A percentile compares a stretch with the other conserved stretches of the same genome.
These are phyloP conservation scores for Nautilus pompilius DNA, from an alignment of 1,140 invertebrate species.

Conservation along the genomic window DNA sequence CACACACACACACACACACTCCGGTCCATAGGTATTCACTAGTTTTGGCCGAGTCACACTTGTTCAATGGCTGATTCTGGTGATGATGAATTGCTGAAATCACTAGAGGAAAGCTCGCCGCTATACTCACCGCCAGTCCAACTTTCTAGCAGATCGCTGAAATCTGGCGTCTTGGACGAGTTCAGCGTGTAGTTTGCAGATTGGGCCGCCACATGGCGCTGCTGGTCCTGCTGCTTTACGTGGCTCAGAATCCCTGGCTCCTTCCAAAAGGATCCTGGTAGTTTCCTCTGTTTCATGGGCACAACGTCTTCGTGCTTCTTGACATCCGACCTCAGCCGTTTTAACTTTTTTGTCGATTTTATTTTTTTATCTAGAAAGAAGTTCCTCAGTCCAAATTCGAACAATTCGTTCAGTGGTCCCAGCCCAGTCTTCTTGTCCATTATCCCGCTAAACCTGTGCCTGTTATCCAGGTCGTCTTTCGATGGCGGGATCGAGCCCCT, in stretches of 20 bases:
- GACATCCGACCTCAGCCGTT: slow-evolving; percentile 22
- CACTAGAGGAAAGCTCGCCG: slow-evolving; percentile 31
- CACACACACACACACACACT: too few relatives aligned
- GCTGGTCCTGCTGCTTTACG: too few relatives aligned
- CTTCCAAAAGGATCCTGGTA: slow-evolving; percentile 45
- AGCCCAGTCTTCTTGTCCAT: slow-evolving; percentile 32
- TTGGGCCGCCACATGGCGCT: too few relatives aligned
- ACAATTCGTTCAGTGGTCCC: slow-evolving; percentile 41
- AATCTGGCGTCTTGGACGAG: slow-evolving; percentile 36
- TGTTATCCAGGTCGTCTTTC: slow-evolving; percentile 20
- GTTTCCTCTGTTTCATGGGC: slow-evolving; percentile 40
- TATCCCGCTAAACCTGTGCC: slow-evolving; percentile 30
- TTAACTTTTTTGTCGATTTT: slow-evolving; percentile 26
- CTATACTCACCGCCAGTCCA: slow-evolving; percentile 34
- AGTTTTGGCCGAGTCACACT: too few relatives aligned
- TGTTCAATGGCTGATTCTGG: too few relatives aligned
- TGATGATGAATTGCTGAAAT: slow-evolving; percentile 27
- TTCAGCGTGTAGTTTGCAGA: slow-evolving; percentile 6
- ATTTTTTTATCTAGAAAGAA: slow-evolving; percentile 24
- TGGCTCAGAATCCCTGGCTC: slow-evolving; percentile 18
- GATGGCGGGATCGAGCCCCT: background rate
- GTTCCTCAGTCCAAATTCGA: slow-evolving; percentile 36
- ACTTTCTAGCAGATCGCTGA: slow-evolving; percentile 43
- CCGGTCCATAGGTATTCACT: too few relatives aligned
- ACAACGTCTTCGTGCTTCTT: slow-evolving; percentile 26